Base-by-base conservation (phyloP, 2,888 invertebrate genomes). In the Ceraclea dissimilis region DNA sequence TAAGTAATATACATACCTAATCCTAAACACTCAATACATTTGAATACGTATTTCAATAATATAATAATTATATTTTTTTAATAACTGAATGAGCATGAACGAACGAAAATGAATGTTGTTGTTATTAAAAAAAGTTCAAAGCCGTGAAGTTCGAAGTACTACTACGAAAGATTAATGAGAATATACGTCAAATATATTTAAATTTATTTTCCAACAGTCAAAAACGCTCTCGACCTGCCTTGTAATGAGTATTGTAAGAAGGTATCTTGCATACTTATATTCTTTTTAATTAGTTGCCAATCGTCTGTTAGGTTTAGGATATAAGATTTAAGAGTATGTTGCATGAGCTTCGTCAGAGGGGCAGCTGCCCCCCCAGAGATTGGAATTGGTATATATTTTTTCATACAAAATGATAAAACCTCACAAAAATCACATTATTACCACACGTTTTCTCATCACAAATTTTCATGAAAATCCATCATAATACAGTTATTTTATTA, bases 281-380 rank as follows among this genome's bases (percentile, higher is more conserved):
- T 26, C 34, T 54, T 59, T 44, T 51, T 57, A 59, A 59, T 59
- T 59, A 59, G 59, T 59, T 51, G 52, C 56, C 59, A 50, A 59
- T 59, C 56, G 50, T 26, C 53, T 46, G 26, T 26, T 26, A 10
- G 26, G 10, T n/a, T n/a, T n/a, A n/a, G n/a, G n/a, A n/a, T n/a
- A n/a, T n/a, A n/a, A n/a, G n/a, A n/a, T n/a, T n/a, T n/a, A n/a
- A n/a, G n/a, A n/a, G n/a, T n/a, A n/a, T n/a, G n/a, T n/a, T n/a
- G n/a, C n/a, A n/a, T n/a, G n/a, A n/a, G n/a, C n/a, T n/a, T n/a
- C n/a, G n/a, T n/a, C n/a, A n/a, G n/a, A n/a, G n/a, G n/a, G n/a
- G n/a, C n/a, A n/a, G n/a, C n/a, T n/a, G n/a, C n/a, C n/a, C n/a
- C n/a, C n/a, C n/a, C n/a, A n/a, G n/a, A n/a, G n/a, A n/a, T n/a